Conservation (phyloP, 2,113 vertebrate species). For the Phalacrocorax carbo region DNA sequence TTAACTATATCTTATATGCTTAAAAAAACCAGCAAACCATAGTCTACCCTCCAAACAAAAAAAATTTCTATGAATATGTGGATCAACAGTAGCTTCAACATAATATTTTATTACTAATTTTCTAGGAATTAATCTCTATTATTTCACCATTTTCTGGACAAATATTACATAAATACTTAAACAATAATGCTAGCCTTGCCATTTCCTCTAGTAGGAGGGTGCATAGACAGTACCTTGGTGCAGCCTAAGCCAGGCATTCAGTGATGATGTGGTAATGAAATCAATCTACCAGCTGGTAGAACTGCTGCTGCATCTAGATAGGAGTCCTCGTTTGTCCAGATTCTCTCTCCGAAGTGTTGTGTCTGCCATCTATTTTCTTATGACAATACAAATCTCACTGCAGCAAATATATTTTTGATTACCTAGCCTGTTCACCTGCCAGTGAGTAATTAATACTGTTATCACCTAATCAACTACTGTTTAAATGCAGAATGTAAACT, state of each 20-base stretch:
- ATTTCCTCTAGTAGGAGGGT: not conserved
- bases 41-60: not conserved
- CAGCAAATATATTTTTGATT: constrained; percentile 38
- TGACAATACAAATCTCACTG: not conserved
- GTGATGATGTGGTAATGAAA: not conserved
- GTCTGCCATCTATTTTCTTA: not conserved
- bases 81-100: not conserved
- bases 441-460: constrained; percentile 41
- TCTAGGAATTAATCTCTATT: not conserved
- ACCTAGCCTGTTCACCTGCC: not conserved
- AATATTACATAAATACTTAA: not conserved
- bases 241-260: fast-evolving
- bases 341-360: not conserved
- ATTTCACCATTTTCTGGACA: not conserved
- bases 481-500: constrained; percentile 33
- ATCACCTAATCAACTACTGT: constrained; percentile 31
- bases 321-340: not conserved
- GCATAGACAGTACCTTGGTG: too few species aligned
- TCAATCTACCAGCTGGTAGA: not conserved
- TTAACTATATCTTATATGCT: not conserved
- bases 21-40: not conserved
- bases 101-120: not conserved
- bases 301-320: not conserved
- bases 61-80: not conserved
- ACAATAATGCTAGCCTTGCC: not conserved